Conservation (phyloP, 2,797 vertebrate species). For the Limnodromus scolopaceus region DNA sequence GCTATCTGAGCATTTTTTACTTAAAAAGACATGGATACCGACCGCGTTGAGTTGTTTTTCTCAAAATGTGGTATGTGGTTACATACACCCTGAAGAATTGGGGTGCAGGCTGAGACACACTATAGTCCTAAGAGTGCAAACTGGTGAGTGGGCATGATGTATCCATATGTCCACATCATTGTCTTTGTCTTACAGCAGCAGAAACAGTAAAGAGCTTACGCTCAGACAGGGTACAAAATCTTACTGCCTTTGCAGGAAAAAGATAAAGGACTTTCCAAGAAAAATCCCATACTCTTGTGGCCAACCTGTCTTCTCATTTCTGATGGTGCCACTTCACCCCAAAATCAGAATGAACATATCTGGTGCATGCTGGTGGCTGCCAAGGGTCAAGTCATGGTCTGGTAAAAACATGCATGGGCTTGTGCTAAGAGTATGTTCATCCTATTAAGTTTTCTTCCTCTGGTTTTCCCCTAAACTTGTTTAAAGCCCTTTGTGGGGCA, state of each 20-base stretch:
- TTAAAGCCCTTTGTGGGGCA: background rate
- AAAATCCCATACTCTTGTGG: rapidly evolving
- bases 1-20: background rate
- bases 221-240: background rate
- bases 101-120: background rate
- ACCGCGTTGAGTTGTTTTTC: background rate
- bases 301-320: background rate
- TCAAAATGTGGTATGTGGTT: background rate
- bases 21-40: background rate
- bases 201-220: background rate
- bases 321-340: background rate
- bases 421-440: background rate
- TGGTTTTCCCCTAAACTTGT: rapidly evolving
- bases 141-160: background rate
- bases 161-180: background rate
- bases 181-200: background rate
- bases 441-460: background rate
- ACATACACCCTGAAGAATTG: background rate
- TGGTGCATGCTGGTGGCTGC: background rate
- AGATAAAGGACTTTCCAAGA: background rate
- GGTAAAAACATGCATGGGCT: background rate
- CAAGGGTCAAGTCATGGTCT: background rate
- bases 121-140: background rate
- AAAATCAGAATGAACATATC: background rate
- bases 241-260: background rate